Percentiles rank a stretch among this genome's conserved stretches.
These are phyloP conservation scores for Zosterops pallidus DNA, from an alignment of 2,113 vertebrate genomes.

Conservation along the genomic window DNA sequence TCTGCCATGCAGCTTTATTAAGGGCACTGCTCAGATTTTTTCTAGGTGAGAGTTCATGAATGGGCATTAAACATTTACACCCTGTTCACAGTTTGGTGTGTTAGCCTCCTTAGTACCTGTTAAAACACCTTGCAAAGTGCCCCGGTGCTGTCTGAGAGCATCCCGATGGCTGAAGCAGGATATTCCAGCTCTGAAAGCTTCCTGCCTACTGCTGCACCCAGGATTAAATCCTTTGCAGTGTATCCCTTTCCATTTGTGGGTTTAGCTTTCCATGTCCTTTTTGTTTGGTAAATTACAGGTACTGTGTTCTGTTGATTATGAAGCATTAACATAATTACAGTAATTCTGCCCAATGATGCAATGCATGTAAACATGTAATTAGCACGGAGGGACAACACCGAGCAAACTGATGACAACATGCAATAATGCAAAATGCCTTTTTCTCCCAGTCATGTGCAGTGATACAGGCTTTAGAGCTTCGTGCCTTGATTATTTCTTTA, in stretches of 20 bases:
- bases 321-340: constrained; percentile 60
- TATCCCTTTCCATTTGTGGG: constrained; percentile 21
- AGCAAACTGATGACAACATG: constrained; percentile 38
- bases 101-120: background rate
- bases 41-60: background rate
- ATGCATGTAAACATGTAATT: constrained; percentile 53
- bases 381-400: constrained; percentile 30
- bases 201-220: background rate
- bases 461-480: background rate
- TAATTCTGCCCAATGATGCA: constrained; percentile 56
- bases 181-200: background rate
- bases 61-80: background rate
- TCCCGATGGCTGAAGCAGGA: background rate
- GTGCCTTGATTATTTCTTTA: constrained; percentile 35
- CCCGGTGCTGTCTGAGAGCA: background rate
- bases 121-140: background rate
- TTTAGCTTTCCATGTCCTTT: constrained; percentile 46
- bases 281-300: constrained; percentile 60
- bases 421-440: constrained; percentile 14
- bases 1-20: background rate
- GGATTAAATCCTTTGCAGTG: background rate
- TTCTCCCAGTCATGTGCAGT: background rate
- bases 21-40: background rate
- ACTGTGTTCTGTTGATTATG: constrained; percentile 33
- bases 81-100: background rate